These are phyloP conservation scores for Pachycephala philippinensis DNA, from an alignment of 2,113 vertebrate species.

Conservation along the genomic window DNA sequence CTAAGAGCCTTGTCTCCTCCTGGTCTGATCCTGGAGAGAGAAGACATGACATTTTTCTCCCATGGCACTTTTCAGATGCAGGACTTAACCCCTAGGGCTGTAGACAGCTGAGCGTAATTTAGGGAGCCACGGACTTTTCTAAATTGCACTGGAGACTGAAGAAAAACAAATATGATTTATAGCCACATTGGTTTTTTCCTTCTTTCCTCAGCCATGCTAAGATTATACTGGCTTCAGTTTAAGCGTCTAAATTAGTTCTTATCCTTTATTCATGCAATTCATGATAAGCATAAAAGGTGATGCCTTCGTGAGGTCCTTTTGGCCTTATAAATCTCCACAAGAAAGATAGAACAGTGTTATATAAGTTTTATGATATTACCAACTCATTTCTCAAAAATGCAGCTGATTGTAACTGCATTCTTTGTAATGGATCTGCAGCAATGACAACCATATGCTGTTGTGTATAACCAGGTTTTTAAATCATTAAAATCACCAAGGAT, in stretches of 20 bases:
- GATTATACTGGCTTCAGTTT: neutral
- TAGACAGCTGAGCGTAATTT: neutral
- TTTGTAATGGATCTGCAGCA: neutral
- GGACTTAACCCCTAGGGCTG: neutral
- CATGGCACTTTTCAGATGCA: neutral
- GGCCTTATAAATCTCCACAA: neutral
- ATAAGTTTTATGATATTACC: neutral
- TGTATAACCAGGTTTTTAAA: neutral
- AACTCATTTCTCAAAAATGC: neutral
- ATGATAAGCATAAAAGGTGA: neutral
- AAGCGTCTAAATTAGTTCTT: neutral
- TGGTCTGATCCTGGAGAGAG: neutral
- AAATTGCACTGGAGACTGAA: neutral
- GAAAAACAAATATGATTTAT: conserved; percentile 4
- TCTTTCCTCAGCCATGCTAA: neutral
- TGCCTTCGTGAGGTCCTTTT: neutral
- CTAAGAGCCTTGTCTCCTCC: neutral
- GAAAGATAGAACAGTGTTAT: neutral
- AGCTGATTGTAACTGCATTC: neutral
- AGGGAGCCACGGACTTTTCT: neutral
- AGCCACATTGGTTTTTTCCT: neutral
- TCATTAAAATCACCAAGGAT: conserved; percentile 15
- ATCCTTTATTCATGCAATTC: neutral
- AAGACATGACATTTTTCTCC: neutral
- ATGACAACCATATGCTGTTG: conserved; percentile 10